Evolutionary conservation across 2,113 vertebrate genomes (phyloP).

Genomic region (Oryzias javanicus): DNA sequence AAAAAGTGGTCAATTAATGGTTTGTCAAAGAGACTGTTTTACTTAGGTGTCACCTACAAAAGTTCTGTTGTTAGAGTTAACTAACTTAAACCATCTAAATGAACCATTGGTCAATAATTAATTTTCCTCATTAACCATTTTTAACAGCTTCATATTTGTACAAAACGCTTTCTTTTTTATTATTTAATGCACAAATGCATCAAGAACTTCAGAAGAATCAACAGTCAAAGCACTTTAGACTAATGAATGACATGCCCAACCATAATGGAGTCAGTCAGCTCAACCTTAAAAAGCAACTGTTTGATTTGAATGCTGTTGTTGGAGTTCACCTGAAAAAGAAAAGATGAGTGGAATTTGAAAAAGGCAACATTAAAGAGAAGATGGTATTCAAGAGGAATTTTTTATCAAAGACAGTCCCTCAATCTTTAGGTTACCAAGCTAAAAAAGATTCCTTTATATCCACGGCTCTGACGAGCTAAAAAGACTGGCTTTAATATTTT

Average conservation of each 20-base stretch:
- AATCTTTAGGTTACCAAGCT: slow-evolving; percentile 36
- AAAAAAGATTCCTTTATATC: background rate
- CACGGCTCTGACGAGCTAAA: background rate
- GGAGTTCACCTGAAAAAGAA: slow-evolving; percentile 44
- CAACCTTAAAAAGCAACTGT: slow-evolving; percentile 29
- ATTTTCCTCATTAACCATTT: slow-evolving; percentile 61
- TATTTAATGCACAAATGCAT: slow-evolving; percentile 37
- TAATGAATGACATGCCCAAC: slow-evolving; percentile 12
- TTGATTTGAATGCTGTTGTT: slow-evolving; percentile 48
- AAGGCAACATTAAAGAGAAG: slow-evolving; percentile 48
- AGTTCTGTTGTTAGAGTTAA: too few species aligned
- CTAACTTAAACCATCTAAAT: slow-evolving; percentile 33
- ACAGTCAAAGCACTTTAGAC: slow-evolving; percentile 31
- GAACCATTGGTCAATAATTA: slow-evolving; percentile 56
- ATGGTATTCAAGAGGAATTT: slow-evolving; percentile 60
- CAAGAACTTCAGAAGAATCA: slow-evolving; percentile 29
- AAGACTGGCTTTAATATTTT: background rate
- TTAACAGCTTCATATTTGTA: slow-evolving; percentile 50
- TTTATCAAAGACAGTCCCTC: slow-evolving; percentile 59
- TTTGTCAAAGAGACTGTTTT: too few species aligned
- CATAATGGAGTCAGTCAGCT: slow-evolving; percentile 14
- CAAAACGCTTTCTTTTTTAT: slow-evolving; percentile 36
- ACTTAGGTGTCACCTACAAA: too few species aligned
- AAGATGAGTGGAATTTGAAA: slow-evolving; percentile 34
- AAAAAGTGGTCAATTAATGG: too few species aligned